phyloP scores from a whole-genome alignment of 2,888 invertebrate genomes.

The Glomeris marginata region DNA sequence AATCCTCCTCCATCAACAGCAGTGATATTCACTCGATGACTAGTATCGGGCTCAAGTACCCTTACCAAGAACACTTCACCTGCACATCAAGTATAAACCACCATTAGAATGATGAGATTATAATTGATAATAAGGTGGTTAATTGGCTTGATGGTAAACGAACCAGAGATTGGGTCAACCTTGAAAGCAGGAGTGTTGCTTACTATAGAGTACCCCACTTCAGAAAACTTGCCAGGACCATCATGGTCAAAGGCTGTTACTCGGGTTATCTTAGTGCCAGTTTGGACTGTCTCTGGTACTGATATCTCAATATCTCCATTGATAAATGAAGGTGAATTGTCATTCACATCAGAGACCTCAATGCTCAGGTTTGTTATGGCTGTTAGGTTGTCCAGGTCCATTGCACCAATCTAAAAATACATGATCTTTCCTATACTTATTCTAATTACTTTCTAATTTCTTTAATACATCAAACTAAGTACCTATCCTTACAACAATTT shows the following conservation, averaged over 20 bases:
- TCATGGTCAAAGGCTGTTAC: constrained; percentile 22
- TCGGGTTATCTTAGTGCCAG: constrained; percentile 25
- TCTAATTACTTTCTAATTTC: too few relatives aligned
- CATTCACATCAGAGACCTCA: constrained; percentile 60
- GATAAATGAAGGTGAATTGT: constrained; percentile 38
- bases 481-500: too few relatives aligned
- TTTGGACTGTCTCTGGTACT: constrained; percentile 27
- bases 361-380: constrained; percentile 57
- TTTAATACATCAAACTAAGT: too few relatives aligned
- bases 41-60: constrained; percentile 19
- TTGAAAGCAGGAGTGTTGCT: constrained; percentile 44
- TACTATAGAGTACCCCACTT: constrained; percentile 53
- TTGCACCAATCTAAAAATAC: constrained; percentile 21
- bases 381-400: constrained; percentile 43
- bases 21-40: constrained; percentile 44
- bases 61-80: constrained; percentile 22
- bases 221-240: constrained; percentile 46
- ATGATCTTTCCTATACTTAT: too few relatives aligned
- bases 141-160: too few relatives aligned
- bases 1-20: constrained; percentile 61
- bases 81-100: constrained; percentile 2
- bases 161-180: constrained; percentile 55
- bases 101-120: constrained; percentile 9
- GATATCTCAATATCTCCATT: constrained; percentile 22
- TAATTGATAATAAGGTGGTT: too few relatives aligned